Evolutionary conservation across 2,113 vertebrate genomes (phyloP).

Genomic region (Nerophis lumbriciformis): DNA sequence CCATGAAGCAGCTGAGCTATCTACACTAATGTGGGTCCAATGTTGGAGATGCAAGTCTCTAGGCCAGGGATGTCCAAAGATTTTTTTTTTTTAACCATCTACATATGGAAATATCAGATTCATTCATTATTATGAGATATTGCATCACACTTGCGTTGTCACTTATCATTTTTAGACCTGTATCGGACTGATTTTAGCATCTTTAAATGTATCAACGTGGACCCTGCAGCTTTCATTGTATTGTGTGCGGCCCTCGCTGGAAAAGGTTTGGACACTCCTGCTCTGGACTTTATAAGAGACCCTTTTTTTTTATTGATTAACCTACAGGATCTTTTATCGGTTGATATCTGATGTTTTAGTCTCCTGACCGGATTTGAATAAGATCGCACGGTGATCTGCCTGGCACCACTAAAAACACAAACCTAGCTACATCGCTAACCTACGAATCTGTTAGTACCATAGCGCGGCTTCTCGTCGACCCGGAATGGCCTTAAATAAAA

Average conservation of each 20-base stretch:
- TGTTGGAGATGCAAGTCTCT: slow-evolving; percentile 7
- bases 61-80: no score
- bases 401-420: neutral
- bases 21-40: slow-evolving; percentile 34
- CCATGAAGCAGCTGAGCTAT: slow-evolving; percentile 62
- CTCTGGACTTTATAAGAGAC: no score
- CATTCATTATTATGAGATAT: no score
- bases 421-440: neutral
- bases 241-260: no score
- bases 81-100: no score
- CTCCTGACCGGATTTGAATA: neutral
- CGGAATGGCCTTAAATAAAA: slow-evolving; percentile 33
- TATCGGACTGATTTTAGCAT: neutral
- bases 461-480: slow-evolving; percentile 7
- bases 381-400: neutral
- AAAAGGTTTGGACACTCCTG: no score
- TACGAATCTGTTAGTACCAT: neutral
- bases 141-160: no score
- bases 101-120: no score
- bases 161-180: no score
- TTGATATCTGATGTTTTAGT: neutral
- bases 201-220: no score
- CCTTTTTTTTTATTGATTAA: no score
- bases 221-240: no score
- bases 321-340: neutral